phyloP scores from a whole-genome alignment of 2,113 vertebrate species.

The Salvelinus fontinalis region DNA sequence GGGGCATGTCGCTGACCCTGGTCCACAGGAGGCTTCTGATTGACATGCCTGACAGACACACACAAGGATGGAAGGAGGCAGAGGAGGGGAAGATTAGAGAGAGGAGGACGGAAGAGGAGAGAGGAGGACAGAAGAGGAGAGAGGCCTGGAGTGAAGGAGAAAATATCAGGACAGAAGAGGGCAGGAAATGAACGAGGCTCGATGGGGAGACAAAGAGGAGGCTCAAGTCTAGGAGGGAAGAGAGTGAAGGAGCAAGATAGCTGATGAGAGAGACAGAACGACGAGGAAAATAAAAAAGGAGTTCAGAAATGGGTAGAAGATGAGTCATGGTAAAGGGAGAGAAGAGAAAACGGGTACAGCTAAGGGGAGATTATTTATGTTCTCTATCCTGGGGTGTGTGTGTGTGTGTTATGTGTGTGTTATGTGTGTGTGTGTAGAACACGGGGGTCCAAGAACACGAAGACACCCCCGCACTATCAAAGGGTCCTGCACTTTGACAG shows the following conservation, averaged over 20 bases:
- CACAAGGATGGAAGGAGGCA: too few species aligned
- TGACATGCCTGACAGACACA: not conserved
- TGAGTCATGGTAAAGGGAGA: not conserved
- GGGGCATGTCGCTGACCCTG: too few species aligned
- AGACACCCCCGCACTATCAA: slow-evolving; percentile 27
- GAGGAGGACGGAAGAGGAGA: too few species aligned
- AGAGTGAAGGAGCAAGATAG: not conserved
- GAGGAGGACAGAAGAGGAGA: not conserved
- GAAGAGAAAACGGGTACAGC: not conserved
- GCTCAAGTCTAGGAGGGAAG: not conserved
- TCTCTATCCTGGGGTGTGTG: not conserved
- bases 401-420: slow-evolving; percentile 8
- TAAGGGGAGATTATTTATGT: not conserved
- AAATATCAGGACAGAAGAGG: not conserved
- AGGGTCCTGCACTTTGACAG: slow-evolving; percentile 52
- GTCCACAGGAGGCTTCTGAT: not conserved
- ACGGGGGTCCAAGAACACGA: slow-evolving; percentile 15
- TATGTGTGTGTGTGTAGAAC: not conserved
- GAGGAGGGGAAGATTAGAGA: too few species aligned
- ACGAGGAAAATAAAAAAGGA: too few species aligned
- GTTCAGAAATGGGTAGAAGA: not conserved
- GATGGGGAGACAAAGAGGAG: not conserved
- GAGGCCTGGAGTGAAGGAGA: not conserved
- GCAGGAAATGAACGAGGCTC: not conserved
- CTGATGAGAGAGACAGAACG: not conserved